phyloP scores from a whole-genome alignment of 2,113 vertebrate species.

The Colistium nudipinnis region DNA sequence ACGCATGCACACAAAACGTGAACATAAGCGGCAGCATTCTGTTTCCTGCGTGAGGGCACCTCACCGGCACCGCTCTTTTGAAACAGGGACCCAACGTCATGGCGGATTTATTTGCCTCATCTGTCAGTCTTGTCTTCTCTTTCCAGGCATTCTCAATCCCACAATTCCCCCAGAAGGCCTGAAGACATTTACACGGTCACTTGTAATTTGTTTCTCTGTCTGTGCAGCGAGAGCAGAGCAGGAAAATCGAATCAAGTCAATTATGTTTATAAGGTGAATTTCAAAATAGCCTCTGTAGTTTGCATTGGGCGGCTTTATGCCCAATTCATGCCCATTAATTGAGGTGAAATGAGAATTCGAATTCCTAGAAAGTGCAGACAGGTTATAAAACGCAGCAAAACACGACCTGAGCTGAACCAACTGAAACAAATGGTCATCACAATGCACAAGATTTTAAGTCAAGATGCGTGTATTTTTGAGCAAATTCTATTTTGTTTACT shows the following conservation, averaged over 20 bases:
- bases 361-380: background rate
- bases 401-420: too few relatives aligned
- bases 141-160: conserved; percentile 12
- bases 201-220: conserved; percentile 9
- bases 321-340: background rate
- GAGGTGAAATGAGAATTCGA: background rate
- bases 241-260: background rate
- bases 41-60: background rate
- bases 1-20: background rate
- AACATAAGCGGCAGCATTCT: background rate
- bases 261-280: background rate
- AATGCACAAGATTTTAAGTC: too few relatives aligned
- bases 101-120: conserved; percentile 21
- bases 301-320: background rate
- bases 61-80: conserved; percentile 11
- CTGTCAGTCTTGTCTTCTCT: conserved; percentile 12
- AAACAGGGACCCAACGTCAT: conserved; percentile 15
- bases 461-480: background rate
- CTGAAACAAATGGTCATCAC: too few relatives aligned
- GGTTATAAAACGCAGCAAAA: background rate
- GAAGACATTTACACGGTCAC: background rate
- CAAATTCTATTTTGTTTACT: background rate
- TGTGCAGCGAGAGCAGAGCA: background rate
- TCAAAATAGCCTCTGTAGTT: background rate
- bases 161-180: background rate